Conservation (phyloP, 2,888 invertebrate species). For the Quadriops clusia region DNA sequence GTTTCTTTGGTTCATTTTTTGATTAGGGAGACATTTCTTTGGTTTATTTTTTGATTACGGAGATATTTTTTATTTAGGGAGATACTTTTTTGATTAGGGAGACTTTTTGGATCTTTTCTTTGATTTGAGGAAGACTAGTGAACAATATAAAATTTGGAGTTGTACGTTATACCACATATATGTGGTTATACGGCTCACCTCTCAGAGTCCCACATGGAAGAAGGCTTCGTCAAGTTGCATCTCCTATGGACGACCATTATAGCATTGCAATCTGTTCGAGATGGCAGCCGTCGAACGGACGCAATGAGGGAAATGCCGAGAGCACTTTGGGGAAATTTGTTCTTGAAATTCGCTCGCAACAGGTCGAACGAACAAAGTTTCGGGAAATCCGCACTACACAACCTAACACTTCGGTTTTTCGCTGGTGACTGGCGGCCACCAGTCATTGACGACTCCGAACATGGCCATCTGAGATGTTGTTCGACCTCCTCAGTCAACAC, state of each 20-base stretch:
- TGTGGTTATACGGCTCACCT: no score
- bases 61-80: no score
- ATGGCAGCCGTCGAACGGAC: slow-evolving; percentile 16
- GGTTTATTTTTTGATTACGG: no score
- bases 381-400: slow-evolving; percentile 8
- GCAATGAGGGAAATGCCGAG: slow-evolving; percentile 13
- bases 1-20: no score
- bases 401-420: slow-evolving; percentile 12
- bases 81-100: no score
- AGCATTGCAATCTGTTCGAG: slow-evolving; percentile 25
- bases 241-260: slow-evolving; percentile 35
- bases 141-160: no score
- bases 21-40: no score
- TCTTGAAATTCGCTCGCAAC: slow-evolving; percentile 17
- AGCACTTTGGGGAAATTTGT: slow-evolving; percentile 9
- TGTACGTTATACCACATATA: no score
- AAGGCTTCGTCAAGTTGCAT: slow-evolving; percentile 24
- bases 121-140: no score
- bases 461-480: slow-evolving; percentile 22
- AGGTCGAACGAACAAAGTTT: slow-evolving; percentile 17
- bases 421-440: slow-evolving; percentile 11
- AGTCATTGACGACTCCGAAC: slow-evolving; percentile 30
- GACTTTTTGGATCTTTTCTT: no score
- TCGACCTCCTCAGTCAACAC: slow-evolving; percentile 24
- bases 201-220: slow-evolving; percentile 30